Base-by-base conservation (phyloP, 2,797 vertebrate genomes). In the Betta splendens region DNA sequence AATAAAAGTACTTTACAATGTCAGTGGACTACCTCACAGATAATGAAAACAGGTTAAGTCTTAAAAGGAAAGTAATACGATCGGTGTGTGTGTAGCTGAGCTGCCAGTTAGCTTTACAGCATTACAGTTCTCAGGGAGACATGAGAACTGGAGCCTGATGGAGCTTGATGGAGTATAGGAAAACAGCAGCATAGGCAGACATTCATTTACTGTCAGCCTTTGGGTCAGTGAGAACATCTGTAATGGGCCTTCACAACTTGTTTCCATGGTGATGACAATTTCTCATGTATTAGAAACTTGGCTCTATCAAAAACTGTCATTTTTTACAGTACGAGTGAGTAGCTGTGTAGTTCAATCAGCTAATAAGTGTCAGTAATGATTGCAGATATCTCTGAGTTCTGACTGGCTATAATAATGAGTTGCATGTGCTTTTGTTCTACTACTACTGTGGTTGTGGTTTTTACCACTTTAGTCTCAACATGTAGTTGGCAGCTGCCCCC, bases 201-300 rank as follows among this genome's bases (percentile, higher is more conserved):
- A 16, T 42, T 21, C 3, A 25, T 58, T 53, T 36, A 21, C 16
- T 13, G 9, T 62, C 5, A 4, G 0, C 21, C 26, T 48, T 25
- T 53, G 51, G 18, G 35, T 26, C 44, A 28, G 12, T 54, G 49
- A 69, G 37, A 55, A 53, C 23, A 1, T 36, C 16, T 33, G 31
- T 33, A 13, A 8, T 0, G 1, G 23, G 13, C 11, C 2, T 31
- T 29, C 33, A 29, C 12, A 12, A 15, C 12, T 7, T 26, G 48
- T 53, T 42, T 56, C 28, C 32, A 39, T 35, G 42, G 33, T 53
- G 32, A 50, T n/a, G 15, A 18, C n/a, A n/a, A n/a, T n/a, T n/a
- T n/a, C n/a, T n/a, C n/a, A n/a, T n/a, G n/a, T 12, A 16, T 3
- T 5, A 17, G 37, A 29, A 12, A 12, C 3, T 31, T 10, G 31